Conservation (phyloP, 2,113 vertebrate species). For the Albula goreensis region DNA sequence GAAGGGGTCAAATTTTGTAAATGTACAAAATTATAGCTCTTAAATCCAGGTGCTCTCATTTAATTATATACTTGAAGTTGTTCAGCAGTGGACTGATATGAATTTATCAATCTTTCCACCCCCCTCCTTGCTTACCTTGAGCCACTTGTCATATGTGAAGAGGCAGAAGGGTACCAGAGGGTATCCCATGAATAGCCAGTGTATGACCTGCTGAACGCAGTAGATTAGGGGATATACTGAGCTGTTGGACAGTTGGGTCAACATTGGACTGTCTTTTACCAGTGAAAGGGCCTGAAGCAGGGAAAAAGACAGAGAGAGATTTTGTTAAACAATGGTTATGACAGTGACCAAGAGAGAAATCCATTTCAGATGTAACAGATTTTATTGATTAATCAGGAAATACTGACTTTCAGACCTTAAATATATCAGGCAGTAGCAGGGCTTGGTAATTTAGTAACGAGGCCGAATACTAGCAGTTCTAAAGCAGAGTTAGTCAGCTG, state of each 20-base stretch:
- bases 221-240: conserved; percentile 80
- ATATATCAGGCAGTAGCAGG: no score
- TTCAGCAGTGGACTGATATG: background rate
- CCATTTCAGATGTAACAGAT: no score
- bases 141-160: conserved; percentile 94
- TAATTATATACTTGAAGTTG: background rate
- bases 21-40: no score
- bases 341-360: background rate
- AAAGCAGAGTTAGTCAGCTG: no score
- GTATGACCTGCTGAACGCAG: conserved; percentile 81
- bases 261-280: conserved; percentile 77
- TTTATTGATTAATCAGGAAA: no score
- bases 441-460: no score
- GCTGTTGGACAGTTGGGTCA: conserved; percentile 72
- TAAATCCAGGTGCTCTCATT: background rate
- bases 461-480: no score
- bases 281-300: conserved; percentile 70
- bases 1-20: background rate
- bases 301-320: conserved; percentile 4
- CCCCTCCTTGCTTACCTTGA: conserved; percentile 74
- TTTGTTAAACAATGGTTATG: background rate
- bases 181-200: conserved; percentile 97
- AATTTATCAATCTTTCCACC: background rate
- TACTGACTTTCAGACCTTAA: no score
- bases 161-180: conserved; percentile 90